Evolutionary conservation across 2,797 vertebrate genomes (phyloP).

Genomic region (Loriculus beryllinus): DNA sequence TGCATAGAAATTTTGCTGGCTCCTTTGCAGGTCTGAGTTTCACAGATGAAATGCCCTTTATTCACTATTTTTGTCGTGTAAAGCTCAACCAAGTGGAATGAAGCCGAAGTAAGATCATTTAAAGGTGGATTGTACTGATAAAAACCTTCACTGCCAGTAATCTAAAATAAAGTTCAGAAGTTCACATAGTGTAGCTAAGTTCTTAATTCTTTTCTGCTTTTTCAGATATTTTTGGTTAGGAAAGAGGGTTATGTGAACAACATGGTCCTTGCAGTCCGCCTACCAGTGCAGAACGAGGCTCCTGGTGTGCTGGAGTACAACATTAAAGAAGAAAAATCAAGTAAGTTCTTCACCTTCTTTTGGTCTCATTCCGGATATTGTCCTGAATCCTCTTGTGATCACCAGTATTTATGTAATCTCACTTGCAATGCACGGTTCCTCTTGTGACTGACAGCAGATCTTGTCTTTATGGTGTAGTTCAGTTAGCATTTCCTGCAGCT

Average conservation of each 20-base stretch:
- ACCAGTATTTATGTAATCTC: neutral
- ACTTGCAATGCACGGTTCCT: neutral
- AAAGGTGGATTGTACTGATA: neutral
- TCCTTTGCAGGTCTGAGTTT: neutral
- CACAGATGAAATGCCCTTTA: neutral
- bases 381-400: neutral
- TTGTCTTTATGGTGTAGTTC: neutral
- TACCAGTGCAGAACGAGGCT: slow-evolving; percentile 66
- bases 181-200: neutral
- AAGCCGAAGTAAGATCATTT: slow-evolving; percentile 24
- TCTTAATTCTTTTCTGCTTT: neutral
- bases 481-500: slow-evolving; percentile 32
- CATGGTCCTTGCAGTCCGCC: slow-evolving; percentile 80
- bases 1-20: neutral
- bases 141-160: neutral
- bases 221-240: slow-evolving; percentile 81
- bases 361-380: neutral
- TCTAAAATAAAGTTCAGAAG: neutral
- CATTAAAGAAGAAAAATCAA: slow-evolving; percentile 87
- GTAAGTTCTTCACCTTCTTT: slow-evolving; percentile 73
- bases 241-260: slow-evolving; percentile 69
- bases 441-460: neutral
- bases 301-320: slow-evolving; percentile 73
- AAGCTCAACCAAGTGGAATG: neutral
- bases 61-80: neutral